Evolutionary conservation across 1,140 invertebrate species (phyloP).

Genomic region (Sitobion miscanthi): DNA sequence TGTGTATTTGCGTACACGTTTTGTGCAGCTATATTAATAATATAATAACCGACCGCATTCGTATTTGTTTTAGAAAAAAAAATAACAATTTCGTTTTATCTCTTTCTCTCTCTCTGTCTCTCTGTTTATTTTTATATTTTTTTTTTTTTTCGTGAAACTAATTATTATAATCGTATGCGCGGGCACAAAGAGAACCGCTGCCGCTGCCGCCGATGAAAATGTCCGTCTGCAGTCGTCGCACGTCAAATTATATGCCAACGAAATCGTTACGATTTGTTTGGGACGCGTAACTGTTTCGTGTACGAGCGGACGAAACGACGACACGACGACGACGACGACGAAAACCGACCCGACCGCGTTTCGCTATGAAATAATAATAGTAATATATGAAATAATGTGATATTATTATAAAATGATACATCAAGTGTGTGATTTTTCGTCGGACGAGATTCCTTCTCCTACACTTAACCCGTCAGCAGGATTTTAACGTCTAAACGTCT

Average conservation of each 20-base stretch:
- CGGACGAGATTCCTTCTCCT: neutral
- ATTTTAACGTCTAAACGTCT: constrained; percentile 42
- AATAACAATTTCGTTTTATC: constrained; percentile 20
- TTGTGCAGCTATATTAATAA: neutral
- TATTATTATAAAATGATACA: neutral
- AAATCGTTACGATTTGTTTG: constrained; percentile 49
- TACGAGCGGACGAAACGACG: neutral
- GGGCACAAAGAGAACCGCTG: constrained; percentile 23
- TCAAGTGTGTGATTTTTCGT: neutral
- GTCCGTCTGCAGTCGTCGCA: constrained; percentile 13
- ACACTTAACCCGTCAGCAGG: constrained; percentile 26
- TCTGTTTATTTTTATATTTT: neutral
- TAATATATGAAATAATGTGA: neutral
- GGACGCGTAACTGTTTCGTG: constrained; percentile 21
- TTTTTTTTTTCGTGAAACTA: neutral
- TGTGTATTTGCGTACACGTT: neutral
- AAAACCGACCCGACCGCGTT: neutral
- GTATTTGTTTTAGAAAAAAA: constrained; percentile 34
- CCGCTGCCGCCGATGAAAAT: neutral
- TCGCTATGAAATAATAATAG: neutral
- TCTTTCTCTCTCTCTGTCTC: neutral
- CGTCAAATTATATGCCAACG: constrained; percentile 20
- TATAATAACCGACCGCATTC: neutral
- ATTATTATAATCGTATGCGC: constrained; percentile 45
- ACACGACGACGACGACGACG: neutral